Conservation (phyloP, 2,888 invertebrate genomes). For the Neelides folsomi region DNA sequence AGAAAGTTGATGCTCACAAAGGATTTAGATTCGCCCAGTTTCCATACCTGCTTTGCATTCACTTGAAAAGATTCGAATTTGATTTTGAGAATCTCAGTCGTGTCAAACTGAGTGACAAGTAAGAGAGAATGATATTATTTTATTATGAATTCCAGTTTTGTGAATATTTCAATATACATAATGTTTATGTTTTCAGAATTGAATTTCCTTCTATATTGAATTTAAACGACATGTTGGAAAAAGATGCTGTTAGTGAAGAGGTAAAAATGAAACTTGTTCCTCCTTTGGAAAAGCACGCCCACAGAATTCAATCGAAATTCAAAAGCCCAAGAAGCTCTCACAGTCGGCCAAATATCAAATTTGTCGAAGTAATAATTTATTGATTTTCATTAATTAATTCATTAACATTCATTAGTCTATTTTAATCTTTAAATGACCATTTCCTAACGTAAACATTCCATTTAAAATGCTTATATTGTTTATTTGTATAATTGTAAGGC, state of each 20-base stretch:
- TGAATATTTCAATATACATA: background rate
- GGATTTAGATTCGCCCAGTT: constrained; percentile 73
- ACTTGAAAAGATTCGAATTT: constrained; percentile 79
- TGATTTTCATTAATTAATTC: too few species aligned
- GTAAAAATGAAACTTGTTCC: constrained; percentile 5
- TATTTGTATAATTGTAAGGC: constrained; percentile 22
- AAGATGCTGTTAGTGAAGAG: constrained; percentile 30
- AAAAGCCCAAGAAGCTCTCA: background rate
- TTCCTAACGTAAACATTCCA: too few species aligned
- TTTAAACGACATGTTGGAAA: constrained; percentile 56
- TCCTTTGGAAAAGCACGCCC: constrained; percentile 1
- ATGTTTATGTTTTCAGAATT: constrained; percentile 46
- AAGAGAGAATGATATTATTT: too few species aligned
- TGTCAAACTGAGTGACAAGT: constrained; percentile 77
- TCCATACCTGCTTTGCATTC: constrained; percentile 72
- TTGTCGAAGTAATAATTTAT: too few species aligned
- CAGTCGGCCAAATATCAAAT: too few species aligned
- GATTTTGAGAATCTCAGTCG: constrained; percentile 70
- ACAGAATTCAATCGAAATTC: background rate
- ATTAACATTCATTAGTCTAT: too few species aligned
- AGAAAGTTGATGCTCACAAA: constrained; percentile 78
- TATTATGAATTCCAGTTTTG: too few species aligned
- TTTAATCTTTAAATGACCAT: too few species aligned
- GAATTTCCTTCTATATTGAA: constrained; percentile 67
- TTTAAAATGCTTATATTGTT: too few species aligned